Evolutionary conservation across 2,888 invertebrate species (phyloP), one percentile per base, ranked within the genome.

Genomic region (Habrosyne pyritoides): DNA sequence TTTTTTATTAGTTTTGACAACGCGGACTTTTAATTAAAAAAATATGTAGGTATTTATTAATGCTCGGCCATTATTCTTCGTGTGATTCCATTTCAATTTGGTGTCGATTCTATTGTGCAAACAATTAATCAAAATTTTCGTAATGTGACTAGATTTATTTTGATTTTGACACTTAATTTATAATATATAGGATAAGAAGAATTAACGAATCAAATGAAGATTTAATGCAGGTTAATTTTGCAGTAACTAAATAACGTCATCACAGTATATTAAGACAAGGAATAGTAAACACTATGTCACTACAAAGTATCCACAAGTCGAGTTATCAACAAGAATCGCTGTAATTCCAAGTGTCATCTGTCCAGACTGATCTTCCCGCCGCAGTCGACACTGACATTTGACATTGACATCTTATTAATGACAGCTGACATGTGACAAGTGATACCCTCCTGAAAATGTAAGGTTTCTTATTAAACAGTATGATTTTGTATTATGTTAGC

Each of bases 351-450:
- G 65, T 68, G 71, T 69, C 75, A 72, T 67, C 70, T 66, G 75
- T 69, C 69, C 69, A 61, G 56, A 60, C 59, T 52, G 47, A 55
- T 51, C 59, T 36, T 52, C 14, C n/a, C 55, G 55, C 54, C 56
- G 14, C 47, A 36, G 61, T 62, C 57, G 57, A 62, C 59, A 71
- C 67, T 67, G 72, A 73, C 77, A 76, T 69, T 73, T 80, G 81
- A 81, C 80, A 77, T 81, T 78, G 81, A 80, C 80, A 78, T 67
- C 73, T 71, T 71, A 69, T 73, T 81, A 81, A 81, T 81, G 79
- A 77, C 72, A 75, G 68, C 67, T 78, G 81, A 77, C 81, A 71
- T 66, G 76, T n/a, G 33, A 33, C 33, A 30, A 28, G 8, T 10
- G 28, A n/a, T n/a, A n/a, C 76, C 77, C 77, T 76, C 75, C 67